phyloP scores from a whole-genome alignment of 1,140 invertebrate species.

The Leptopilina boulardi region DNA sequence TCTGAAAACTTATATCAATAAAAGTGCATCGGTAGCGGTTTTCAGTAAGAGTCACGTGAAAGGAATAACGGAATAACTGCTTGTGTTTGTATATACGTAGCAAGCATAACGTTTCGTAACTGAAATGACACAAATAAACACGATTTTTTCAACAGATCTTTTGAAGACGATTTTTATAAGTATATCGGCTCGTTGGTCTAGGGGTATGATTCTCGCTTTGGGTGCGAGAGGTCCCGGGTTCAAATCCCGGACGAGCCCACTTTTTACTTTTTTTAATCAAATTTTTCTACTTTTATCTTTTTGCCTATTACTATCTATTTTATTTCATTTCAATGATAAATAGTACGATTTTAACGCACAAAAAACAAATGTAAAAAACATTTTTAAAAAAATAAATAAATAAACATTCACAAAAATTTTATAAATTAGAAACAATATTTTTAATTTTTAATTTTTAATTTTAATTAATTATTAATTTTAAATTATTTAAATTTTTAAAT shows the following conservation, averaged over 20 bases:
- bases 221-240: conserved; percentile 89
- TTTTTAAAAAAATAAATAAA: too few species aligned
- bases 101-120: neutral
- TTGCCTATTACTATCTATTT: neutral
- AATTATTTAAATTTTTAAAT: too few species aligned
- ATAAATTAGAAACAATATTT: too few species aligned
- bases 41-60: neutral
- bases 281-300: neutral
- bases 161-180: neutral
- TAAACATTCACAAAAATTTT: too few species aligned
- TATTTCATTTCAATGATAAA: too few species aligned
- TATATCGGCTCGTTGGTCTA: conserved; percentile 83
- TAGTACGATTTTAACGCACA: too few species aligned
- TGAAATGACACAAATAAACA: too few species aligned
- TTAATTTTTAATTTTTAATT: too few species aligned
- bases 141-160: neutral
- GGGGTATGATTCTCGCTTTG: conserved; percentile 88
- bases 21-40: neutral
- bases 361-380: too few species aligned
- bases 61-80: conserved; percentile 7
- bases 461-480: too few species aligned
- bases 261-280: neutral
- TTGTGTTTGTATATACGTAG: too few species aligned
- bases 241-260: conserved; percentile 86
- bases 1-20: too few species aligned